A percentile compares a stretch with the other conserved stretches of the same genome.
Evolutionary conservation across 1,140 invertebrate genomes (phyloP).

Genomic region (Rhagoletis zephyria): DNA sequence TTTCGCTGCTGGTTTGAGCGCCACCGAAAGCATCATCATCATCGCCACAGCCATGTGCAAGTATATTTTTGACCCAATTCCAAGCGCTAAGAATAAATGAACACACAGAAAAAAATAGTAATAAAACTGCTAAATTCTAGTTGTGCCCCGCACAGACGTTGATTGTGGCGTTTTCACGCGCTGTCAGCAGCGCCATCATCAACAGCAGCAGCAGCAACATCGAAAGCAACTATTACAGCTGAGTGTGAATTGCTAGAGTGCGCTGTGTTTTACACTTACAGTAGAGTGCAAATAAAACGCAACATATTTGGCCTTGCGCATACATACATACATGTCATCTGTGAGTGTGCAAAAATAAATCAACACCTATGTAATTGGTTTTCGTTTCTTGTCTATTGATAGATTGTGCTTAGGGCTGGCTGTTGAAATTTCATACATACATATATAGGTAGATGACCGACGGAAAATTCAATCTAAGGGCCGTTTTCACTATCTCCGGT

Average conservation of each 20-base stretch:
- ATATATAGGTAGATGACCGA: too few relatives aligned
- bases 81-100: conserved; percentile 35
- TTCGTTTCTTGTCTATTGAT: too few relatives aligned
- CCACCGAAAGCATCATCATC: neutral
- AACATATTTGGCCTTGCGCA: neutral
- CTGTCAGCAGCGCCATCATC: neutral
- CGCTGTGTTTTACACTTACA: neutral
- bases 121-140: conserved; percentile 15
- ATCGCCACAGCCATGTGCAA: conserved; percentile 1
- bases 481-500: too few relatives aligned
- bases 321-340: too few relatives aligned
- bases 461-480: too few relatives aligned
- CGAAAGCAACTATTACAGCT: neutral
- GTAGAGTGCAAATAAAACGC: neutral
- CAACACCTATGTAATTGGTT: neutral
- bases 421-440: too few relatives aligned
- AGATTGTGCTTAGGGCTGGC: too few relatives aligned
- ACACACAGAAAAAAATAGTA: neutral
- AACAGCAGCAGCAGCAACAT: neutral
- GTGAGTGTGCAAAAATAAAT: neutral
- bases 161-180: conserved; percentile 35
- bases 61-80: conserved; percentile 41
- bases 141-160: conserved; percentile 9
- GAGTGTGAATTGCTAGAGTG: neutral
- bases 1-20: neutral